Evolutionary conservation across 2,888 invertebrate genomes (phyloP).

Genomic region (Gymnocheta viridis): DNA sequence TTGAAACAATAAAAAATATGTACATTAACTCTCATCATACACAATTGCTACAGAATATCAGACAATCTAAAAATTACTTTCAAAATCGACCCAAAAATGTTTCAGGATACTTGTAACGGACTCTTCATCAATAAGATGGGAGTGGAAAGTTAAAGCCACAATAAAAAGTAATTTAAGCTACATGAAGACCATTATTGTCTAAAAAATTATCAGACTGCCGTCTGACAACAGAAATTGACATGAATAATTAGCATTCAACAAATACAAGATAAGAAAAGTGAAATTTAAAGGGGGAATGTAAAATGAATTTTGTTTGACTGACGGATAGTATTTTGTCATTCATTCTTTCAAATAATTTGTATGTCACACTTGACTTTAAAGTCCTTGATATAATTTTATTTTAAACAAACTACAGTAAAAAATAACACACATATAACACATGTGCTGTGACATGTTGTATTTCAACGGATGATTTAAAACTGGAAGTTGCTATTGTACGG

Average conservation of each 20-base stretch:
- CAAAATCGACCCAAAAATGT: neutral
- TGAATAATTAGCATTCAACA: neutral
- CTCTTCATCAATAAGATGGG: neutral
- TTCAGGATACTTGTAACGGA: neutral
- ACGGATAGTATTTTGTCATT: conserved; percentile 81
- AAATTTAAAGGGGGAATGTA: neutral
- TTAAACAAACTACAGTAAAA: too few relatives aligned
- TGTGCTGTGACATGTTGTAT: too few relatives aligned
- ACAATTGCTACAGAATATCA: neutral
- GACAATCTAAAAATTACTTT: neutral
- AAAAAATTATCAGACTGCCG: neutral
- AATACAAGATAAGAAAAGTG: neutral
- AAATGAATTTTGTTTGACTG: conserved; percentile 74
- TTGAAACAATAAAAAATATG: neutral
- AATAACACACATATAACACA: too few relatives aligned
- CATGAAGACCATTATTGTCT: neutral
- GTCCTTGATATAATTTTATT: too few relatives aligned
- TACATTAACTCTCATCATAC: neutral
- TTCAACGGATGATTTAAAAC: too few relatives aligned
- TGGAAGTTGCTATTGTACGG: too few relatives aligned
- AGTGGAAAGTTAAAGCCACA: neutral
- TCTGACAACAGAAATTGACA: neutral
- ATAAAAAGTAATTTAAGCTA: neutral
- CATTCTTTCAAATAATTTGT: conserved; percentile 70
- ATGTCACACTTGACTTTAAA: too few relatives aligned